Percentiles rank a stretch among this genome's conserved stretches.
These are phyloP conservation scores for Pararge aegeria DNA, from an alignment of 1,140 invertebrate genomes.

Conservation along the genomic window DNA sequence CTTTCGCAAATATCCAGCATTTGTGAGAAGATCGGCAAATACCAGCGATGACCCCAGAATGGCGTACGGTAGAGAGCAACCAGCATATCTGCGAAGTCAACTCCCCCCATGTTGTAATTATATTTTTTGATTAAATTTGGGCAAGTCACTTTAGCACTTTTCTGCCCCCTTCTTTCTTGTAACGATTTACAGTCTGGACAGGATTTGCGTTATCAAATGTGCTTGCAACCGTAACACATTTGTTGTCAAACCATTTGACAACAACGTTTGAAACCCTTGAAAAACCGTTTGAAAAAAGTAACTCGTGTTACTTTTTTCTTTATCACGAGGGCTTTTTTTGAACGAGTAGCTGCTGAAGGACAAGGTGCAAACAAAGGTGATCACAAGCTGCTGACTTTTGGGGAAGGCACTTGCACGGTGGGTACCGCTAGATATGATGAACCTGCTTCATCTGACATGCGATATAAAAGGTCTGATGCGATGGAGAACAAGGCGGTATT, in stretches of 20 bases:
- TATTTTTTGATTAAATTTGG: neutral
- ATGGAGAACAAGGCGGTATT: too few species aligned
- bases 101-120: neutral
- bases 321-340: too few species aligned
- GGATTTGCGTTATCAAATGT: neutral
- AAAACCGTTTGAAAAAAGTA: too few species aligned
- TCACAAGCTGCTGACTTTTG: too few species aligned
- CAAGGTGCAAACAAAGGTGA: too few species aligned
- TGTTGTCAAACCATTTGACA: conserved; percentile 36
- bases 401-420: too few species aligned
- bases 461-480: too few species aligned
- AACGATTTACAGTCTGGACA: neutral
- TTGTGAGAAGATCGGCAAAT: neutral
- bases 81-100: conserved; percentile 8
- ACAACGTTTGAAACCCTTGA: conserved; percentile 34
- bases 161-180: neutral
- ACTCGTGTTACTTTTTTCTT: too few species aligned
- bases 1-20: neutral
- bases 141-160: neutral
- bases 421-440: too few species aligned
- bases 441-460: too few species aligned
- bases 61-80: neutral
- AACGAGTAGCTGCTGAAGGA: too few species aligned
- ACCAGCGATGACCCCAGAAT: conserved; percentile 5
- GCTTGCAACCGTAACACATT: conserved; percentile 22